Evolutionary conservation across 2,797 vertebrate species (phyloP), one percentile per base, ranked within the genome.

Genomic region (Halcyon leucocephala): DNA sequence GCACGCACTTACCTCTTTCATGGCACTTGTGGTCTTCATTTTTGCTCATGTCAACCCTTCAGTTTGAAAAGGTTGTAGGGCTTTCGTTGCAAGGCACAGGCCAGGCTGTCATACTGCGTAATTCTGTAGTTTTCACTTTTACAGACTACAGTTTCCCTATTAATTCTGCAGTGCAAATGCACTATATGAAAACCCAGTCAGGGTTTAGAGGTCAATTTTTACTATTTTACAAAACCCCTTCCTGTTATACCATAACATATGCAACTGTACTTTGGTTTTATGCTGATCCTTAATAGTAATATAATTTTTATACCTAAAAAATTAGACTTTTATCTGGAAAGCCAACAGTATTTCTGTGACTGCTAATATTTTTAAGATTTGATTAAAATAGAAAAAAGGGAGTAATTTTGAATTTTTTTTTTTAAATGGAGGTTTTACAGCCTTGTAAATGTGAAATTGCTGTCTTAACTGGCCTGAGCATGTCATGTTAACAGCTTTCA

Each of bases 401-500:
- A 39, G 31, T 57, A 5, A 4, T n/a, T 57, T 33, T 39, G 6
- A 48, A 12, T 31, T 60, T 46, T 71, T 61, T 51, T 71, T 61
- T 1, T 3, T 4, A 33, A 39, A 20, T 10, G 29, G 14, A 8
- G 2, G 0, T 46, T 82, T 85, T 28, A 71, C 10, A 86, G 31
- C 5, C 25, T 18, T 4, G 1, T 49, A 26, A 21, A 84, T 49
- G 49, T 70, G 33, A 39, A 93, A 35, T 14, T 80, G 21, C 87
- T 85, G 20, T 78, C 39, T 70, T 64, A 37, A 57, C 52, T 77
- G 42, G 66, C 81, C 94, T 95, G 84, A 94, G 86, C 95, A 97
- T 97, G 70, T 61, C 39, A 15, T 82, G 89, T 96, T 85, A 95
- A 90, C 96, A 97, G 88, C 94, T 97, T 97, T 97, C 91, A 70